A percentile compares a stretch with the other conserved stretches of the same genome.
Evolutionary conservation across 1,140 invertebrate species (phyloP).

Genomic region (Drosophila pachea): DNA sequence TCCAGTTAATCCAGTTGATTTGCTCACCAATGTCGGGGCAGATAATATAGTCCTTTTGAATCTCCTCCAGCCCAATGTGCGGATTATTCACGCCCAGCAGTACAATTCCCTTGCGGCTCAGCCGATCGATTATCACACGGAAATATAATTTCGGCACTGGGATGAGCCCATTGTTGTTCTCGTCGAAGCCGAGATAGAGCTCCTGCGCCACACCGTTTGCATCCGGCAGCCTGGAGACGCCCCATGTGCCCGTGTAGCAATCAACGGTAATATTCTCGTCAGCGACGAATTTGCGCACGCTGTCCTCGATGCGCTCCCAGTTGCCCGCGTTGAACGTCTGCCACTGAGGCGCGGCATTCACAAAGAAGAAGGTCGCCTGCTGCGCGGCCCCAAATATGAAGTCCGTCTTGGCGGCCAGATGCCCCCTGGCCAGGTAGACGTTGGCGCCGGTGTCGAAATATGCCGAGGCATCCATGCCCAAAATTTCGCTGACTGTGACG

Average conservation of each 20-base stretch:
- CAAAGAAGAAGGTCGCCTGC: conserved; percentile 82
- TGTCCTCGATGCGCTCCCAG: conserved; percentile 81
- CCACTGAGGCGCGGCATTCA: conserved; percentile 84
- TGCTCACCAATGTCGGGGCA: conserved; percentile 80
- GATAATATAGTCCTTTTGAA: conserved; percentile 78
- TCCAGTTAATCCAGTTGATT: conserved; percentile 81
- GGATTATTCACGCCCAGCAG: conserved; percentile 83
- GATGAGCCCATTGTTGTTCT: conserved; percentile 75
- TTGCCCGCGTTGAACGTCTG: conserved; percentile 84
- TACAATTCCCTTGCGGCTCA: conserved; percentile 79
- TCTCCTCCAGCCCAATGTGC: conserved; percentile 71
- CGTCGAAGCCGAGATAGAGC: conserved; percentile 80
- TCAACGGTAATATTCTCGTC: conserved; percentile 76
- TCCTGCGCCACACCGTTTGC: conserved; percentile 71
- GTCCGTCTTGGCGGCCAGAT: conserved; percentile 84
- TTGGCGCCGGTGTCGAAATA: conserved; percentile 63
- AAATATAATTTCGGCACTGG: conserved; percentile 82
- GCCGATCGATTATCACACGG: conserved; percentile 81
- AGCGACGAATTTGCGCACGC: conserved; percentile 78
- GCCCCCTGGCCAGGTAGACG: conserved; percentile 82
- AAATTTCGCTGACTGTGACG: conserved; percentile 59
- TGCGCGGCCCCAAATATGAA: conserved; percentile 83
- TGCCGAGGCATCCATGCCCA: conserved; percentile 69
- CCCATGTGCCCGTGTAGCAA: conserved; percentile 82
- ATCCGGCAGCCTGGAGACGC: conserved; percentile 80